These are phyloP conservation scores for Thereva nobilitata DNA, from an alignment of 2,888 invertebrate genomes.

Conservation along the genomic window DNA sequence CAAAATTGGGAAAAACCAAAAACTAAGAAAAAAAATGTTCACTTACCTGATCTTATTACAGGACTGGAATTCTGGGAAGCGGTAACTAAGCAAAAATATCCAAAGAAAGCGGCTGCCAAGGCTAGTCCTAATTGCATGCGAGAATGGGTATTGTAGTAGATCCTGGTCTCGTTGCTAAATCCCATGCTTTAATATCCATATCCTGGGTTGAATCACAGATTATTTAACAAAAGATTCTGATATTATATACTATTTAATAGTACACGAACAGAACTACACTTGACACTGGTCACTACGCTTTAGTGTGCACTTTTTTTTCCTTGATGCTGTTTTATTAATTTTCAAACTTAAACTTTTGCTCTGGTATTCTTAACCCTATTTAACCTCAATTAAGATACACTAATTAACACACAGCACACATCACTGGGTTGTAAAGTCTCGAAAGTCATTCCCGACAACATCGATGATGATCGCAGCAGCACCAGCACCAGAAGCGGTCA, in stretches of 20 bases:
- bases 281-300: too few relatives aligned
- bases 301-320: too few relatives aligned
- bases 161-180: constrained; percentile 21
- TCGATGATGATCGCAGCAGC: not conserved
- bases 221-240: constrained; percentile 7
- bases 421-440: not conserved
- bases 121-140: constrained; percentile 24
- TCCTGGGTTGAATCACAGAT: constrained; percentile 22
- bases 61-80: constrained; percentile 29
- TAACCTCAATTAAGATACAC: constrained; percentile 41
- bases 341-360: constrained; percentile 17
- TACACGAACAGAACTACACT: not conserved
- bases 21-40: not conserved
- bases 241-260: constrained; percentile 12
- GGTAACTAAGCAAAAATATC: constrained; percentile 27
- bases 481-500: constrained; percentile 11
- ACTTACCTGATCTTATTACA: constrained; percentile 23
- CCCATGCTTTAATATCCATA: constrained; percentile 33
- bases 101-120: constrained; percentile 7
- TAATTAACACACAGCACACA: constrained; percentile 37
- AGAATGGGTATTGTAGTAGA: constrained; percentile 5
- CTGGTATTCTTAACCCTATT: constrained; percentile 39
- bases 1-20: not conserved
- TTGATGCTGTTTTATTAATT: not conserved
- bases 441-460: too few relatives aligned